Evolutionary conservation across 2,888 invertebrate genomes (phyloP), one percentile per base, ranked within the genome.

Genomic region (Colletes collaris): DNA sequence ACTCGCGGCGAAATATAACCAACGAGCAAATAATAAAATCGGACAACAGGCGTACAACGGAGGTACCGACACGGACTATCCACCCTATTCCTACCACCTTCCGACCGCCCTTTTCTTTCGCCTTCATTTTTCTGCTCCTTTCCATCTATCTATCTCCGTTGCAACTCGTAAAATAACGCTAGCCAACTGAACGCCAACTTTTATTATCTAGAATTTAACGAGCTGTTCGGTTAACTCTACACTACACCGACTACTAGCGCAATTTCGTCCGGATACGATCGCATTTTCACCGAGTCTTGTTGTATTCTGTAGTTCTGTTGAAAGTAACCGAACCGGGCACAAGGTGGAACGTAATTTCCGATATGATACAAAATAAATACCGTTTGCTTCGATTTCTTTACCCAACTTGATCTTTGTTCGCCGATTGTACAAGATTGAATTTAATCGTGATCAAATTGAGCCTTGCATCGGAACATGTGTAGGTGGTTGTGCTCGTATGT

Each of bases 171-270:
- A 91, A 90, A 85, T 64, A 64, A 59, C 85, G 83, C 84, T 84
- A 83, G 81, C 87, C 86, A 86, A 84, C 89, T 88, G 88, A 91
- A 91, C 87, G 87, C 91, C 89, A 92, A 91, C 86, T 91, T 91
- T 91, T 91, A 91, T 91, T 79, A 88, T 86, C 88, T 82, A 82
- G 87, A 87, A 86, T 85, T 92, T 91, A 91, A 91, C 83, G 90
- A 91, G 85, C 83, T 72, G 69, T 70, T 71, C 80, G 74, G 79
- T 59, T 71, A 64, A 74, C 70, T 65, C 75, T 59, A 44, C 19
- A 63, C 27, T 62, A 37, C 62, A 11, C 7, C 73, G 46, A 44
- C 8, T n/a, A n/a, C 52, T 27, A 37, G 13, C 52, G 64, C 58
- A n/a, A 13, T 50, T 7, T 10, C 49, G 49, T n/a, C 62, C 27